phyloP scores from a whole-genome alignment of 2,797 vertebrate species.

The Pyrocephalus nanus region DNA sequence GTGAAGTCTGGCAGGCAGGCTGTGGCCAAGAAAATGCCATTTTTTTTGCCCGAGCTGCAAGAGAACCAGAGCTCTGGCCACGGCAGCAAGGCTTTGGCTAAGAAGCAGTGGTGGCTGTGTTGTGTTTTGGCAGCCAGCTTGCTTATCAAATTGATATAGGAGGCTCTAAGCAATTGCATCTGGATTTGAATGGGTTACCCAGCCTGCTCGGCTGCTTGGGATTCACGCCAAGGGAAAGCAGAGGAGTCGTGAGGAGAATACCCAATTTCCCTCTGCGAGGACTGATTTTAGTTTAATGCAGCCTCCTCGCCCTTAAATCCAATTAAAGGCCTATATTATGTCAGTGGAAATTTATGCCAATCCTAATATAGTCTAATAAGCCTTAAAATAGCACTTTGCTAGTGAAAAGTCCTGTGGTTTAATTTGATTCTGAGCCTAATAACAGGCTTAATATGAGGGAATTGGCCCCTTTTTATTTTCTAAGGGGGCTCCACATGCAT shows the following conservation, averaged over 20 bases:
- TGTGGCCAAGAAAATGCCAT: slow-evolving; percentile 22
- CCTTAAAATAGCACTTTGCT: slow-evolving; percentile 82
- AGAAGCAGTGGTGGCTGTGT: neutral
- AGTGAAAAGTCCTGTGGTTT: slow-evolving; percentile 81
- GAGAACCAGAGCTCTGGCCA: neutral
- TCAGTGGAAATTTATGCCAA: slow-evolving; percentile 84
- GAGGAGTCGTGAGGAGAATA: slow-evolving; percentile 69
- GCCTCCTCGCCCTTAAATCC: slow-evolving; percentile 80
- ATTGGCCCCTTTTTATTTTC: slow-evolving; percentile 75
- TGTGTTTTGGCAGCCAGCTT: slow-evolving; percentile 31
- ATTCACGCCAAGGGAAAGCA: slow-evolving; percentile 64
- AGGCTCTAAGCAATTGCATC: slow-evolving; percentile 64
- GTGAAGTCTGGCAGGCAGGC: neutral
- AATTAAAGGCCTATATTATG: slow-evolving; percentile 84
- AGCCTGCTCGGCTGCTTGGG: slow-evolving; percentile 36
- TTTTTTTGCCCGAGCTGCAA: neutral
- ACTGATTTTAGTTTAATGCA: slow-evolving; percentile 75
- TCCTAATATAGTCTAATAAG: slow-evolving; percentile 86
- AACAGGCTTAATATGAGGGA: slow-evolving; percentile 78
- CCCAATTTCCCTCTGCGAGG: slow-evolving; percentile 61
- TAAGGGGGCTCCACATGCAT: slow-evolving; percentile 58
- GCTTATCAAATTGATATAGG: slow-evolving; percentile 46
- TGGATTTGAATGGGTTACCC: slow-evolving; percentile 70
- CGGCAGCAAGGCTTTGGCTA: neutral
- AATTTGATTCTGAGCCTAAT: slow-evolving; percentile 82